Base-by-base conservation (phyloP, 2,113 vertebrate genomes). In the Phrynosoma platyrhinos region DNA sequence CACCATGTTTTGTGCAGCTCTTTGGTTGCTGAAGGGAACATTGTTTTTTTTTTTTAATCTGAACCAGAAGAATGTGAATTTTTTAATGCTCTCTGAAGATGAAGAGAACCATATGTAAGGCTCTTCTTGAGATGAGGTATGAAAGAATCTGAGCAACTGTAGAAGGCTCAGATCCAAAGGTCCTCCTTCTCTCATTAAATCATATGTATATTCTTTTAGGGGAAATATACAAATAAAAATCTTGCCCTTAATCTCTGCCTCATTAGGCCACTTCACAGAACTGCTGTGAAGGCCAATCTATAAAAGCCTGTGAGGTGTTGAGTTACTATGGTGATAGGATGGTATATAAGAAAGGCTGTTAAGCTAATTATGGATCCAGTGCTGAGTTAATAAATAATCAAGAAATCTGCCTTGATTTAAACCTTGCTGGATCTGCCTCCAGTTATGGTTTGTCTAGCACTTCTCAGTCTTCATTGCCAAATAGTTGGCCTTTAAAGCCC, bases 301-400 rank as follows among this genome's bases (percentile, higher is more conserved):
- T 82, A 25, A n/a, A 87, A 32, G 36, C 12, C 55, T 68, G 55
- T 75, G 71, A 53, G 86, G n/a, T 64, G 4, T 36, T 47, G 79
- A 87, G 86, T 87, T 82, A 82, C 86, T 87, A 87, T 87, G 71
- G 86, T 87, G 86, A 87, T 32, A 18, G 27, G 83, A 71, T 4
- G 36, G n/a, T 23, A 80, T 74, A 36, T 40, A 64, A 53, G 64
- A 71, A 72, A 55, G 72, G 14, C 79, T 64, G 58, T 53, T 76
- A 82, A 77, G 42, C 86, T 88, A 82, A 88, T 88, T 88, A 82
- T 82, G 30, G 52, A 88, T 66, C 71, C 71, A 76, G 40, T 83
- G 85, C 58, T 36, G 79, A 68, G 71, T 82, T 88, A 88, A 82
- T 88, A 88, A 88, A 88, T 88, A 88, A 82, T 76, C 86, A 68